phyloP scores from a whole-genome alignment of 2,888 invertebrate species.

The Epinotia nisella region DNA sequence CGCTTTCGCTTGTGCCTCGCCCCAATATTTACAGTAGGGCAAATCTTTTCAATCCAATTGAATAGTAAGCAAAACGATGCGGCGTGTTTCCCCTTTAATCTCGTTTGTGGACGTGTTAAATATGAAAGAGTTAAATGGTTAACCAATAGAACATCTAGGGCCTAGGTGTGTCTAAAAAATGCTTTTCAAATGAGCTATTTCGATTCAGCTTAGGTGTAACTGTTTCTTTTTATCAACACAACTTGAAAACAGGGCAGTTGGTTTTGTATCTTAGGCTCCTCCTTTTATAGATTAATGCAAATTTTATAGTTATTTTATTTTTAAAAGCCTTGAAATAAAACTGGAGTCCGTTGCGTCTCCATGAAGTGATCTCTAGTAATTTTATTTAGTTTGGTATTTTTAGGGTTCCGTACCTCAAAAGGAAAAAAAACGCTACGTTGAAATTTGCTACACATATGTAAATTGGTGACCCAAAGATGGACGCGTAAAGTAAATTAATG shows the following conservation, averaged over 20 bases:
- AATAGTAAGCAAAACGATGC: conserved; percentile 50
- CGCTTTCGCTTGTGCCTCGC: conserved; percentile 38
- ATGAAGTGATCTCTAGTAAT: neutral
- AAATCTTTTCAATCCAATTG: conserved; percentile 50
- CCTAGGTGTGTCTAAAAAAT: conserved; percentile 11
- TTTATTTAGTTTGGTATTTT: neutral
- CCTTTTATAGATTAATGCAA: neutral
- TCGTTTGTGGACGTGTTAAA: conserved; percentile 40
- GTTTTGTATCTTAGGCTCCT: neutral
- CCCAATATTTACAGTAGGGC: conserved; percentile 44
- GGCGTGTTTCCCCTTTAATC: conserved; percentile 45
- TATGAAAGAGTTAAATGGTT: conserved; percentile 29
- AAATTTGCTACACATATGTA: too few species aligned
- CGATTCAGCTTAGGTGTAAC: conserved; percentile 1
- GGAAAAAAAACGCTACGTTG: too few species aligned
- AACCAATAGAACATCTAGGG: conserved; percentile 33
- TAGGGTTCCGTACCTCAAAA: too few species aligned
- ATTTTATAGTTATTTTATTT: neutral
- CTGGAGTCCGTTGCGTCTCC: neutral
- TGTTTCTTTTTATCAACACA: neutral
- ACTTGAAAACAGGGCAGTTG: neutral
- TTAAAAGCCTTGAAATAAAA: neutral
- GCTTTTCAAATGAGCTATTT: conserved; percentile 14
- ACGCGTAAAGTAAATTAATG: too few species aligned
- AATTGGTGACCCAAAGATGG: too few species aligned